Conservation (phyloP, 2,113 vertebrate species). For the Chroicocephalus ridibundus region DNA sequence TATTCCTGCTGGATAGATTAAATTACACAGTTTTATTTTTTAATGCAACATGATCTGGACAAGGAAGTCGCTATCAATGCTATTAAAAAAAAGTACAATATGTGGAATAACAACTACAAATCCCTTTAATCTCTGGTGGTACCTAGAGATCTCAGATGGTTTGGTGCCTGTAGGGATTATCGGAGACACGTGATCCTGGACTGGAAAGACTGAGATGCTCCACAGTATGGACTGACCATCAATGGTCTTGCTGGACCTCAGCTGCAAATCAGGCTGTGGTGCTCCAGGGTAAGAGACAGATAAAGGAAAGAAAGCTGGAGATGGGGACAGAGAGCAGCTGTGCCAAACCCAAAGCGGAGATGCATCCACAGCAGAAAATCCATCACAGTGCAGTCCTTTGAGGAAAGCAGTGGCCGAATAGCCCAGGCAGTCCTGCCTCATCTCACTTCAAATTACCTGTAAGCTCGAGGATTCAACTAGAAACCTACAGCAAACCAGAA, state of each 20-base stretch:
- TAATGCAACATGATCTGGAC: neutral
- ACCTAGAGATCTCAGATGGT: neutral
- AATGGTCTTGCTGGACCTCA: neutral
- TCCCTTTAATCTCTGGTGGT: neutral
- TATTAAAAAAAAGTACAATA: neutral
- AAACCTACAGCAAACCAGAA: neutral
- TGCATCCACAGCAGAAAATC: neutral
- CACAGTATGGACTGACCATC: neutral
- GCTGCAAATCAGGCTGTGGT: neutral
- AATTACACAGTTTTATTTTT: neutral
- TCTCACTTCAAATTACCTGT: neutral
- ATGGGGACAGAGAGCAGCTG: neutral
- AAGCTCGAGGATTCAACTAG: neutral
- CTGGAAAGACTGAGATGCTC: neutral
- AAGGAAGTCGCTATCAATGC: neutral
- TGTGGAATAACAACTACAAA: neutral
- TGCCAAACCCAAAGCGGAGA: fast-evolving
- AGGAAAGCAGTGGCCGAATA: neutral
- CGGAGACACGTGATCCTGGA: fast-evolving
- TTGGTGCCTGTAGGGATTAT: neutral
- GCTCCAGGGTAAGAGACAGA: neutral
- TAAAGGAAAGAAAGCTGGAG: neutral
- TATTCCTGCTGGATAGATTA: neutral
- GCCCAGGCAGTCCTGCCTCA: neutral
- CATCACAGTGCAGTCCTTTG: neutral